A percentile compares a stretch with the other conserved stretches of the same genome.
Conservation (phyloP, 2,888 invertebrate genomes). For the Drosophila helvetica region DNA sequence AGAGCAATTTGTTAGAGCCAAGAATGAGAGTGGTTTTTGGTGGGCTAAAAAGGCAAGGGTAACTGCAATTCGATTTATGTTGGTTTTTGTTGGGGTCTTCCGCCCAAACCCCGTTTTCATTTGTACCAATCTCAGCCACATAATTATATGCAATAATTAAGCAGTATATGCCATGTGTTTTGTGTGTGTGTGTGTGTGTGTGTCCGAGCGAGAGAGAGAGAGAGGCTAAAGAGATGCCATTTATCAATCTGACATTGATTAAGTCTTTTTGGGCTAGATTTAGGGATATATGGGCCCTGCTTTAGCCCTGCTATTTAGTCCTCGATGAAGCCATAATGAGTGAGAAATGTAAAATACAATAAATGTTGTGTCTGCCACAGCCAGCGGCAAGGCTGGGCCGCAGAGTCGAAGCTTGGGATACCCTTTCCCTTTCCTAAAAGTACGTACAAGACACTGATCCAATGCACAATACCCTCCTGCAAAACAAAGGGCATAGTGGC, state of each 20-base stretch:
- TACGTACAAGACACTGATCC: no score
- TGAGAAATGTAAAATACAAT: slow-evolving; percentile 45
- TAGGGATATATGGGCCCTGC: slow-evolving; percentile 20
- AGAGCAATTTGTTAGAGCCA: neutral
- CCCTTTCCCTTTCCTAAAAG: no score
- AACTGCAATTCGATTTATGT: slow-evolving; percentile 34
- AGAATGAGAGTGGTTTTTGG: neutral
- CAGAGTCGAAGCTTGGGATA: neutral
- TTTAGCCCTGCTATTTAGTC: neutral
- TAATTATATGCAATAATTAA: slow-evolving; percentile 36
- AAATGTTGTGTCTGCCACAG: slow-evolving; percentile 15
- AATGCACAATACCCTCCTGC: neutral
- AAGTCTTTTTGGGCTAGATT: slow-evolving; percentile 30
- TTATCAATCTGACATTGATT: slow-evolving; percentile 50
- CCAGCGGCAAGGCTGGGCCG: neutral
- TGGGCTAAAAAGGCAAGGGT: neutral
- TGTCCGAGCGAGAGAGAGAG: slow-evolving; percentile 4
- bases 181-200: neutral
- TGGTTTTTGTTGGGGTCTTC: no score
- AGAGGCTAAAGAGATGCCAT: slow-evolving; percentile 32
- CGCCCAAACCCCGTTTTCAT: neutral
- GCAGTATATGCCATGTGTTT: neutral
- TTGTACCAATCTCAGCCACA: slow-evolving; percentile 11
- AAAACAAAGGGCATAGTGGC: slow-evolving; percentile 10
- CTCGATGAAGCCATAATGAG: slow-evolving; percentile 21